phyloP scores from a whole-genome alignment of 2,797 vertebrate species.

The Coluber constrictor region DNA sequence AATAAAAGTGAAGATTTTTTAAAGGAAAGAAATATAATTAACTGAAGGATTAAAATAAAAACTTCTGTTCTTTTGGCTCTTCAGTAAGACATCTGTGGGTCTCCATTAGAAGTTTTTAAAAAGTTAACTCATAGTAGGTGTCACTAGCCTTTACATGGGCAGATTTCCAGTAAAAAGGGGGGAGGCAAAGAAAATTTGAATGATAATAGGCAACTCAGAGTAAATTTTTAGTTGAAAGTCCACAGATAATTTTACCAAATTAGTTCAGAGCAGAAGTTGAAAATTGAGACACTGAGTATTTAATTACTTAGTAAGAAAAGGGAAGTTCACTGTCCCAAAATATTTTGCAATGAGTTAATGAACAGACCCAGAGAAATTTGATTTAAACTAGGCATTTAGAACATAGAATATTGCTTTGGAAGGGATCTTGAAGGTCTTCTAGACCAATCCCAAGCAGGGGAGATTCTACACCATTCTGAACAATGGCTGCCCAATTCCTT shows the following conservation, averaged over 20 bases:
- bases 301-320: background rate
- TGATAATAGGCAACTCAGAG: background rate
- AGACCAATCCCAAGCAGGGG: background rate
- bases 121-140: background rate
- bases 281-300: background rate
- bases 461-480: background rate
- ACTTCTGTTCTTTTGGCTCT: background rate
- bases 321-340: background rate
- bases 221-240: background rate
- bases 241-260: background rate
- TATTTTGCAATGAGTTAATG: background rate
- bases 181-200: background rate
- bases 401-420: background rate
- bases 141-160: background rate
- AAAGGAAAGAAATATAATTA: background rate
- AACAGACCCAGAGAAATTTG: background rate
- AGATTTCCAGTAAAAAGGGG: background rate
- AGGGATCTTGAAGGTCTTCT: background rate
- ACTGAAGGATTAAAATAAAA: slow-evolving; percentile 6
- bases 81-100: background rate
- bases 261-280: background rate
- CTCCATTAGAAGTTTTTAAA: background rate
- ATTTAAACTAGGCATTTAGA: background rate
- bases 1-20: slow-evolving; percentile 18
- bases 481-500: background rate